Base-by-base conservation (phyloP, 2,113 vertebrate genomes). In the Heterochromis multidens region DNA sequence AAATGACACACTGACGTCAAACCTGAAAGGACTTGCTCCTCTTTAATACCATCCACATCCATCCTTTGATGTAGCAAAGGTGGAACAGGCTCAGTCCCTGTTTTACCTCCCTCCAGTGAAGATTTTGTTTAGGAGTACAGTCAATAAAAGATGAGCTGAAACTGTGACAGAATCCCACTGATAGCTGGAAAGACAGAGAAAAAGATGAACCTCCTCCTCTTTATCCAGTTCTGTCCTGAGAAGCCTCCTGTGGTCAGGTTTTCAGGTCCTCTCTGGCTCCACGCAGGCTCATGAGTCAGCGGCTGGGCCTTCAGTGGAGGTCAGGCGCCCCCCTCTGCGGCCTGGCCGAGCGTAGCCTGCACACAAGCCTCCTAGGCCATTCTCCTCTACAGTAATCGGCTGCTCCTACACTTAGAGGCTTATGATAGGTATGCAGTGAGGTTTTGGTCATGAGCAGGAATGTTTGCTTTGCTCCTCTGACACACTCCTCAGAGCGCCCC, bases 401-500 rank as follows among this genome's bases (percentile, higher is more conserved):
- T 72, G 80, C 89, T 86, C 80, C 83, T 81, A 89, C 84, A 86
- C 83, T 67, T 74, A 78, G 4, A 81, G 79, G 59, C 84, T 91
- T 83, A 87, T 56, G 78, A 40, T 81, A 81, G 91, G 86, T 91
- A 91, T 91, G 91, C 81, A 78, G 58, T 77, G 62, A 87, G 80
- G 80, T 92, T 92, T 88, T 86, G 85, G 86, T 88, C 89, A 93
- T 57, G 76, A 81, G 79, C 82, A 88, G 91, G 93, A 93, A 91
- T 93, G 93, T 93, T 94, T 90, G 63, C 84, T 91, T 86, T 70
- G 81, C 83, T 85, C 27, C 78, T 56, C 85, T 91, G 91, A 92
- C 89, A 87, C 88, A 88, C 87, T 92, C 83, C 81, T 88, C 37
- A 61, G 82, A 78, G 72, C n/a, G 6, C 17, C 56, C 77, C 79